Evolutionary conservation across 2,113 vertebrate genomes (phyloP).

Genomic region (Trogon surrucura): DNA sequence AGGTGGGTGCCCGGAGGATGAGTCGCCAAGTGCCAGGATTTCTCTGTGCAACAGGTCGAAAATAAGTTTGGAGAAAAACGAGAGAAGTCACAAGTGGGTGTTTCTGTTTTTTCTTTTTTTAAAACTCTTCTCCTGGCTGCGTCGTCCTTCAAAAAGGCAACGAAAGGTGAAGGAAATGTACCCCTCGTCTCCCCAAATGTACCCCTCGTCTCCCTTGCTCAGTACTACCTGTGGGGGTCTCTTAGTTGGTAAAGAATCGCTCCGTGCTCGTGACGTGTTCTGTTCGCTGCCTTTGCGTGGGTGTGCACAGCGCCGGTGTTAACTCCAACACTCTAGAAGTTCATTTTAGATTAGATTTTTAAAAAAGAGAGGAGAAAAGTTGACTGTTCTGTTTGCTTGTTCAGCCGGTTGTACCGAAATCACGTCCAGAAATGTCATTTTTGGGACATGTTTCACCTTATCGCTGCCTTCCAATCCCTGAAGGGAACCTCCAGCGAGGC

Average conservation of each 20-base stretch:
- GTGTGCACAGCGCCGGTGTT: fast-evolving
- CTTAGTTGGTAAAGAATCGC: background rate
- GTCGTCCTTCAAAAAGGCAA: background rate
- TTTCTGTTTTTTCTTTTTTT: background rate
- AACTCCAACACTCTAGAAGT: background rate
- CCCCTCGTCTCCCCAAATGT: fast-evolving
- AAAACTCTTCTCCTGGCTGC: background rate
- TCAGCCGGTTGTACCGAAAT: background rate
- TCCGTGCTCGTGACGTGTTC: background rate
- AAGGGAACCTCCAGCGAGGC: no score
- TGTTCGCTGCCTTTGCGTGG: background rate
- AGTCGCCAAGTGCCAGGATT: background rate
- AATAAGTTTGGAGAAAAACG: background rate
- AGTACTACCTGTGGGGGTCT: background rate
- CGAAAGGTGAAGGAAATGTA: background rate
- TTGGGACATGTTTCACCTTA: background rate
- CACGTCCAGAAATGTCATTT: background rate
- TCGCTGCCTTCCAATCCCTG: background rate
- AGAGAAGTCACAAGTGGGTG: background rate
- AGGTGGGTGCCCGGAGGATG: background rate
- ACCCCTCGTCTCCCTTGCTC: background rate
- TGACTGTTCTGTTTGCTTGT: background rate
- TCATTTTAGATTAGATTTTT: background rate
- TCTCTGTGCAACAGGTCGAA: background rate
- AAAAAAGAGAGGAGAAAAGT: fast-evolving